Evolutionary conservation across 2,113 vertebrate species (phyloP), one percentile per base, ranked within the genome.

Genomic region (Labrus mixtus): DNA sequence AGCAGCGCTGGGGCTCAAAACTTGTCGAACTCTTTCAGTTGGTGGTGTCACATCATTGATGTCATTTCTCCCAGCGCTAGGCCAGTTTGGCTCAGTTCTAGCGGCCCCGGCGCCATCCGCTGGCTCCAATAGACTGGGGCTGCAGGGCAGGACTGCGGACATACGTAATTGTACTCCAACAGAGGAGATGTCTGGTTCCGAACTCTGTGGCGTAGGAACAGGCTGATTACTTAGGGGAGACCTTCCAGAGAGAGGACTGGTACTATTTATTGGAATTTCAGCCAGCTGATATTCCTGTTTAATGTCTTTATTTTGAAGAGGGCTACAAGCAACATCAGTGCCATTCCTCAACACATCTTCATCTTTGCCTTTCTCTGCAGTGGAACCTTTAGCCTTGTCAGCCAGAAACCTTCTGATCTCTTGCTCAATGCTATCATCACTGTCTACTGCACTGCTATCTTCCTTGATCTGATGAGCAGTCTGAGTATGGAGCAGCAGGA

Each of bases 371-470:
- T 73, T 78, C 41, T 85, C 80, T 15, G 59, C 12, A 1, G 84
- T 78, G 1, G 95, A 94, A 63, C 93, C 95, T 88, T 95, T 96
- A 15, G 97, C 97, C 62, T 97, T 98, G 79, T 98, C 96, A 1
- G 97, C 97, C 75, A 99, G 87, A 80, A 98, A 99, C 85, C 80
- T 96, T 65, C 93, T 90, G 16, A 99, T 99, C 91, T 99, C 97
- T 59, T 94, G 96, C 69, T 99, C 98, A 0, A 98, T 99, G 94
- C 97, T 97, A 70, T 99, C 98, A 0, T 99, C 96, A 0, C 97
- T 99, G 89, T 99, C 97, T 23, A 97, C 94, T 0, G 96, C 95
- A 46, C 97, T 98, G 91, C 94, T 96, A 19, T 99, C 96, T 0
- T 96, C 96, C 79, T 73, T 2, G 50, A 76, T 15, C 70, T 68